A percentile compares a stretch with the other conserved stretches of the same genome.
Conservation (phyloP, 2,888 invertebrate species). For the Polyploca ridens region DNA sequence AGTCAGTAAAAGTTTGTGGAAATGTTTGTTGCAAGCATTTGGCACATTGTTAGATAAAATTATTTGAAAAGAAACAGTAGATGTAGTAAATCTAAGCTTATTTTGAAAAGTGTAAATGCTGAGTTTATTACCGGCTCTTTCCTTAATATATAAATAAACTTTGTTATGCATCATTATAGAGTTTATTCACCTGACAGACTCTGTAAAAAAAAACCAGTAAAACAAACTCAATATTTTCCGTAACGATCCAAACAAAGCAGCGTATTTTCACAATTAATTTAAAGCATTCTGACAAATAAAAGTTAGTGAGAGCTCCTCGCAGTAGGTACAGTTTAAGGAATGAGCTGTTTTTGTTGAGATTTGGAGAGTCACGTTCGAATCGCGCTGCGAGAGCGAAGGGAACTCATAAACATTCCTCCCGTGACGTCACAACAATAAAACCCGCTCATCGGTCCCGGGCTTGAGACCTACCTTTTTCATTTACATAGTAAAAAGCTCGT, state of each 20-base stretch:
- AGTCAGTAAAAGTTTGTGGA: too few species aligned
- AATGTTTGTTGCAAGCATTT: too few species aligned
- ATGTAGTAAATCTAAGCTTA: too few species aligned
- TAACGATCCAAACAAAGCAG: background rate
- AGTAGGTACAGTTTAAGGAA: background rate
- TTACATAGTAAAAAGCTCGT: constrained; percentile 6
- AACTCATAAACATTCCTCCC: background rate
- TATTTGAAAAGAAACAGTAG: too few species aligned
- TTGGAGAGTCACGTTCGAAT: background rate
- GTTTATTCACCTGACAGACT: background rate
- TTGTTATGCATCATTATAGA: too few species aligned
- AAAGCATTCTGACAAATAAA: constrained; percentile 1
- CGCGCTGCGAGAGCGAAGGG: background rate
- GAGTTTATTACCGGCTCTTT: too few species aligned
- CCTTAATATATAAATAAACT: too few species aligned
- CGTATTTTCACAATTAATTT: background rate
- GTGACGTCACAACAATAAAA: constrained; percentile 7
- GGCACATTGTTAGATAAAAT: too few species aligned
- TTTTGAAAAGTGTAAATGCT: too few species aligned
- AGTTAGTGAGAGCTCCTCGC: background rate
- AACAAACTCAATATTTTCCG: background rate
- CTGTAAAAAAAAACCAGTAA: background rate
- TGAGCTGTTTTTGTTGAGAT: background rate
- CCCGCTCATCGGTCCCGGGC: background rate
- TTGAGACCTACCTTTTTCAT: background rate